Evolutionary conservation across 2,113 vertebrate species (phyloP).

Genomic region (Neodon shergylaensis): DNA sequence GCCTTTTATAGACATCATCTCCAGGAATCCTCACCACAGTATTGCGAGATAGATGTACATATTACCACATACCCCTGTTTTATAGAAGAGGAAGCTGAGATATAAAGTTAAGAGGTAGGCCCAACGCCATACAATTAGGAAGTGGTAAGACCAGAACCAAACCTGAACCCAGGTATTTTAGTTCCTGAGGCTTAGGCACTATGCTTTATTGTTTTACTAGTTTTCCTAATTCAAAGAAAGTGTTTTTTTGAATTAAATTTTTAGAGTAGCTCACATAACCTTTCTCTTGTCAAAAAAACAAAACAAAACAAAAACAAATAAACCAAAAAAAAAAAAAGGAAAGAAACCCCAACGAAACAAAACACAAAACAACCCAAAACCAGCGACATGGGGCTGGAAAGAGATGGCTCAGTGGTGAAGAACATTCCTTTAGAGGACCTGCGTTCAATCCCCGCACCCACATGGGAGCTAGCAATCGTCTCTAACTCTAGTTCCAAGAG

Average conservation of each 20-base stretch:
- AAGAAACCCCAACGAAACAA: not conserved
- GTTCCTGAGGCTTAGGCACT: not conserved
- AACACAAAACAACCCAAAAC: no score
- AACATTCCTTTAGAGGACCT: not conserved
- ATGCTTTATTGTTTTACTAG: conserved; percentile 18
- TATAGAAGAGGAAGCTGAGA: conserved; percentile 45
- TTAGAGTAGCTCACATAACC: conserved; percentile 7
- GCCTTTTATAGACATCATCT: not conserved
- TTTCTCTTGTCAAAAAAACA: conserved; percentile 30
- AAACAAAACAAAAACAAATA: no score
- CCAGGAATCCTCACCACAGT: not conserved
- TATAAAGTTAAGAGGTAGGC: not conserved
- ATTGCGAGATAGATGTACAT: not conserved
- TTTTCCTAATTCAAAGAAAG: conserved; percentile 41
- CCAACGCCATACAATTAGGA: not conserved
- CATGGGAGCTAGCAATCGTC: not conserved
- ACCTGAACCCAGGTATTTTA: not conserved
- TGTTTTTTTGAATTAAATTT: conserved; percentile 24
- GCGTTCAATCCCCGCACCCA: not conserved
- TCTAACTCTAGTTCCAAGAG: not conserved
- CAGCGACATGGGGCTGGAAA: not conserved
- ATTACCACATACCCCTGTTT: not conserved
- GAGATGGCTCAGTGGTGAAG: not conserved
- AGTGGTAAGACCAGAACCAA: conserved; percentile 3
- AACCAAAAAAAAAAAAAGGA: not conserved